Evolutionary conservation across 2,113 vertebrate species (phyloP).

Genomic region (Nicator chloris): DNA sequence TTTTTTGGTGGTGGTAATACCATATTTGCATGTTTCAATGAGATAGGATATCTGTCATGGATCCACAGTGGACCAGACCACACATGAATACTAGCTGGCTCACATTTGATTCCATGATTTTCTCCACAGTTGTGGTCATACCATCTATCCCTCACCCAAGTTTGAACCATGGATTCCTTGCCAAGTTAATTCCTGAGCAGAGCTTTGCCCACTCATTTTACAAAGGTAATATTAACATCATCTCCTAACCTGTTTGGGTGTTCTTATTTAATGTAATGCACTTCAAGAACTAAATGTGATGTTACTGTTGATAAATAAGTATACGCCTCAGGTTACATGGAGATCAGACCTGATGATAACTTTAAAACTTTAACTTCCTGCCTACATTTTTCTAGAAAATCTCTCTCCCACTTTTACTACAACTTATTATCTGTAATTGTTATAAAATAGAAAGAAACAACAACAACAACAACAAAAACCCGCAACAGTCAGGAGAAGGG

Average conservation of each 20-base stretch:
- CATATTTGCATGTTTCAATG: conserved; percentile 66
- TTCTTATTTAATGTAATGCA: conserved; percentile 64
- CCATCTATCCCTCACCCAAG: conserved; percentile 82
- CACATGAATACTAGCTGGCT: conserved; percentile 64
- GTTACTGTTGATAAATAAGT: conserved; percentile 54
- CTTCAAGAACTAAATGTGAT: conserved; percentile 53
- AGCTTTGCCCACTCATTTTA: conserved; percentile 82
- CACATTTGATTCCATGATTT: conserved; percentile 75
- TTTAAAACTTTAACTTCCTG: conserved; percentile 30
- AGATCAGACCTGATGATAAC: conserved; percentile 52
- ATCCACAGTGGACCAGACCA: conserved; percentile 61
- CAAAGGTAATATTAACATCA: conserved; percentile 78
- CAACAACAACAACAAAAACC: background rate
- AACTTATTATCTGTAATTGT: background rate
- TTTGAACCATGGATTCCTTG: conserved; percentile 84
- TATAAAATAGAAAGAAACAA: background rate
- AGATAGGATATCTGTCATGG: conserved; percentile 54
- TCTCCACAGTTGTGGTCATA: conserved; percentile 82
- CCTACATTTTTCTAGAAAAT: conserved; percentile 1
- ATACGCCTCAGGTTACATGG: conserved; percentile 61
- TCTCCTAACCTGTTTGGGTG: conserved; percentile 67
- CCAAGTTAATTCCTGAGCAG: conserved; percentile 83
- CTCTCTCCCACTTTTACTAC: background rate
- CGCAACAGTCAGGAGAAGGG: background rate
- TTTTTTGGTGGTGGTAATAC: background rate